Evolutionary conservation across 2,888 invertebrate species (phyloP), one percentile per base, ranked within the genome.

Genomic region (Macropis europaea): DNA sequence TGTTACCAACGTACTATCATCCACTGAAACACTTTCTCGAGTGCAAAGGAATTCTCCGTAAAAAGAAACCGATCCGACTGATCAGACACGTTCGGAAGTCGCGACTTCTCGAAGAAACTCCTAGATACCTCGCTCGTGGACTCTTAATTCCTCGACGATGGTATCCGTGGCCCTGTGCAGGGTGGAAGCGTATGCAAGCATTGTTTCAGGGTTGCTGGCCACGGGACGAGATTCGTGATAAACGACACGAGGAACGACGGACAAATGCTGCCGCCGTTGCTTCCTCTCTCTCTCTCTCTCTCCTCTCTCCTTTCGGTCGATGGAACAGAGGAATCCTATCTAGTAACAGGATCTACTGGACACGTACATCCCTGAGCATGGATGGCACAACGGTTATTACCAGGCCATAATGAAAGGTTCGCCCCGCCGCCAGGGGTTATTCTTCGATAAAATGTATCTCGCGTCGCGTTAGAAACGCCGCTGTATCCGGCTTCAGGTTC

Each of bases 181-280:
- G 28, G 32, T 3, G n/a, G 38, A 38, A 17, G 42, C 68, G 69
- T 48, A 54, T 56, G 53, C 60, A 54, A 54, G 76, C 76, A 74
- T 83, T 83, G 84, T 83, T 79, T 50, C 57, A 47, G 38, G 52
- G 70, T 68, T 72, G 56, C 66, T 57, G 54, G 52, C 61, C 66
- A 67, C 52, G 60, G 50, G 52, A 70, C 68, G 61, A 80, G 82
- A 81, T 82, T 56, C 60, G 60, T 68, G 84, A 84, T 82, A 81
- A 83, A 82, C 76, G 79, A 77, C 73, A 74, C 67, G 68, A 67
- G 59, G 61, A 68, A 72, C 64, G 73, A 67, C 73, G 73, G 61
- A 77, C 74, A 71, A 61, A 50, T 36, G 63, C 61, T 22, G 26
- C 59, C 4, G 56, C 42, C 43, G 54, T 11, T 40, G 17, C 15